Percentiles rank a stretch among this genome's conserved stretches.
Evolutionary conservation across 2,888 invertebrate genomes (phyloP).

Genomic region (Clistopyga incitator): DNA sequence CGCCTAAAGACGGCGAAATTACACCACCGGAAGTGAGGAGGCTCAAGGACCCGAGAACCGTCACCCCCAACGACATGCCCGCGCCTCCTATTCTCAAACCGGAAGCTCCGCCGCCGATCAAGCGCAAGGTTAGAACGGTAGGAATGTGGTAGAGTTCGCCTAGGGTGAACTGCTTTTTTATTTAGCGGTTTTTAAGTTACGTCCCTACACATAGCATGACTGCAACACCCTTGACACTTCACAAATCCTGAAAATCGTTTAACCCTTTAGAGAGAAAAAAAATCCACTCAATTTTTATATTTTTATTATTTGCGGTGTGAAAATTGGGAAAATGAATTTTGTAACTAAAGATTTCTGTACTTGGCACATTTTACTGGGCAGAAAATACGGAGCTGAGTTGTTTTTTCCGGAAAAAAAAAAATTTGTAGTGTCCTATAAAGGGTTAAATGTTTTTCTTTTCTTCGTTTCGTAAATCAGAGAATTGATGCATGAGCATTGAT

Average conservation of each 20-base stretch:
- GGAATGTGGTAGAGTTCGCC: slow-evolving; percentile 73
- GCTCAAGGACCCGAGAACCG: slow-evolving; percentile 81
- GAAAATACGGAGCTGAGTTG: background rate
- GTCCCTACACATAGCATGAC: slow-evolving; percentile 33
- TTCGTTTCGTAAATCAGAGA: background rate
- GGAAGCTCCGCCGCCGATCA: slow-evolving; percentile 79
- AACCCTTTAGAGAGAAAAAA: slow-evolving; percentile 5
- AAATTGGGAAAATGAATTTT: background rate
- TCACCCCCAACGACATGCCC: slow-evolving; percentile 79
- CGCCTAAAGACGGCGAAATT: slow-evolving; percentile 63
- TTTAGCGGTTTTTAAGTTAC: slow-evolving; percentile 35
- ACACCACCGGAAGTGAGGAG: slow-evolving; percentile 69
- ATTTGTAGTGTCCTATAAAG: background rate
- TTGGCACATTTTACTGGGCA: background rate
- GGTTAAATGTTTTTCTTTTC: background rate
- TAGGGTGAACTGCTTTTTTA: slow-evolving; percentile 67
- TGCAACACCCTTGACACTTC: slow-evolving; percentile 23
- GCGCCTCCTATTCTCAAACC: slow-evolving; percentile 75
- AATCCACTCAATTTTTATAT: background rate
- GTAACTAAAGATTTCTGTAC: background rate
- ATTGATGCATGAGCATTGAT: slow-evolving; percentile 20
- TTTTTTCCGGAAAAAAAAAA: background rate
- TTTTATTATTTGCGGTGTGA: background rate
- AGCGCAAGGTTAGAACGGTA: slow-evolving; percentile 83
- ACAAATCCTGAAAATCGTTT: slow-evolving; percentile 2